Base-by-base conservation (phyloP, 2,888 invertebrate genomes). In the Limnephilus auricula region DNA sequence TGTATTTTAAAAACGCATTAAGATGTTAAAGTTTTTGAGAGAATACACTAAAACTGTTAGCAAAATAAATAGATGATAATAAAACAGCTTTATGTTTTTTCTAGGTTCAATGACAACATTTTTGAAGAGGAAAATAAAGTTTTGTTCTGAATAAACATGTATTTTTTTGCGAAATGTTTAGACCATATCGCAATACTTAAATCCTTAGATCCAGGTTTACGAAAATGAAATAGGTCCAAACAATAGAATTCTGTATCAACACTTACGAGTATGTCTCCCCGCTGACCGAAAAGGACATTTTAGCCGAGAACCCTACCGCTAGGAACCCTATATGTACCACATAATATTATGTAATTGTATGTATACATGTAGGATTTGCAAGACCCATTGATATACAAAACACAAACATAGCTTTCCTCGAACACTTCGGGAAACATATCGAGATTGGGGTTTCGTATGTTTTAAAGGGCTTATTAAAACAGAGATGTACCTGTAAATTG, bases 201-300 rank as follows among this genome's bases (percentile, higher is more conserved):
- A 18, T 65, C 25, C 50, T 65, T 6, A 6, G 50, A 25, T 25
- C 50, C 18, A 65, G 50, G 50, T 65, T 65, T 65, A 9, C 25
- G 65, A 65, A 82, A 34, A 82, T 82, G 18, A 82, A 34, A 85
- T 45, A 85, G 89, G 32, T 80, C 32, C 40, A 31, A 40, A 89
- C 85, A 85, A 85, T 40, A 40, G 37, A 85, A 85, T 40, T 34
- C 25, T 40, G 45, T 25, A 40, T 89, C n/a, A 79, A 40, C 80
- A 85, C 85, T 85, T 85, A n/a, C n/a, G n/a, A n/a, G n/a, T n/a
- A 40, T 40, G 45, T 45, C n/a, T 85, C 85, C 85, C 85, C 25
- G 30, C n/a, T 85, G 85, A 45, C 85, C 85, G 13, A 37, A 45
- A 85, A n/a, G 37, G 85, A 85, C 45, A 45, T 45, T 85, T 85